Evolutionary conservation across 2,888 invertebrate species (phyloP).

Genomic region (Sympetrum striolatum): DNA sequence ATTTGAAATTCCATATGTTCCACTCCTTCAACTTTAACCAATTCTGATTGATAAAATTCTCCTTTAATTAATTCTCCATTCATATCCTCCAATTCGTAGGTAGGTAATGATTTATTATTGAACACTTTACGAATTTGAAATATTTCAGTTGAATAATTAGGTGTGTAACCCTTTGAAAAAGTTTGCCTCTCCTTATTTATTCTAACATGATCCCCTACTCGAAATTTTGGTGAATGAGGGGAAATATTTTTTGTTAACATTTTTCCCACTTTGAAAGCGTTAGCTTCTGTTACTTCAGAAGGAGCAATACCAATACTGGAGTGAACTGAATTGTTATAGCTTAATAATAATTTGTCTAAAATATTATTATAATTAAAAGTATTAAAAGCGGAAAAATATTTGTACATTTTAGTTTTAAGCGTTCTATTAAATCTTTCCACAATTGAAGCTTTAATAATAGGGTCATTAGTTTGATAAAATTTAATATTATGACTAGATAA

Average conservation of each 20-base stretch:
- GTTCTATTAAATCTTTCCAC: conserved; percentile 55
- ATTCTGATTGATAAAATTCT: conserved; percentile 50
- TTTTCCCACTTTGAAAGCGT: not conserved
- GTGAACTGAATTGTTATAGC: conserved; percentile 52
- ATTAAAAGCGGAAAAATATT: conserved; percentile 52
- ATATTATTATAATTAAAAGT: conserved; percentile 52
- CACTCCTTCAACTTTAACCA: conserved; percentile 48
- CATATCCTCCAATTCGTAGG: conserved; percentile 52
- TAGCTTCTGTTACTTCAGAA: not conserved
- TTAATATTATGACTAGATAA: conserved; percentile 45
- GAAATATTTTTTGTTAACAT: not conserved
- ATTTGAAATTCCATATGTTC: conserved; percentile 47
- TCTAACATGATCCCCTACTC: not conserved
- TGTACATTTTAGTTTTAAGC: conserved; percentile 53
- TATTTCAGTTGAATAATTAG: conserved; percentile 51
- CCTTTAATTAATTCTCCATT: conserved; percentile 50
- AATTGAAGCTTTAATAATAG: conserved; percentile 51
- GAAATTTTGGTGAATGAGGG: too few relatives aligned
- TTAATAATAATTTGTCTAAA: conserved; percentile 50
- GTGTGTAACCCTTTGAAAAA: conserved; percentile 51
- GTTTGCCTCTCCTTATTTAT: not conserved
- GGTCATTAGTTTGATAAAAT: conserved; percentile 50
- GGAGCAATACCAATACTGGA: not conserved
- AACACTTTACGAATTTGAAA: conserved; percentile 50
- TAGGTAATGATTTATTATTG: conserved; percentile 47